Percentiles rank a stretch among this genome's conserved stretches.
Evolutionary conservation across 2,797 vertebrate species (phyloP).

Genomic region (Muraenolepis orangiensis): DNA sequence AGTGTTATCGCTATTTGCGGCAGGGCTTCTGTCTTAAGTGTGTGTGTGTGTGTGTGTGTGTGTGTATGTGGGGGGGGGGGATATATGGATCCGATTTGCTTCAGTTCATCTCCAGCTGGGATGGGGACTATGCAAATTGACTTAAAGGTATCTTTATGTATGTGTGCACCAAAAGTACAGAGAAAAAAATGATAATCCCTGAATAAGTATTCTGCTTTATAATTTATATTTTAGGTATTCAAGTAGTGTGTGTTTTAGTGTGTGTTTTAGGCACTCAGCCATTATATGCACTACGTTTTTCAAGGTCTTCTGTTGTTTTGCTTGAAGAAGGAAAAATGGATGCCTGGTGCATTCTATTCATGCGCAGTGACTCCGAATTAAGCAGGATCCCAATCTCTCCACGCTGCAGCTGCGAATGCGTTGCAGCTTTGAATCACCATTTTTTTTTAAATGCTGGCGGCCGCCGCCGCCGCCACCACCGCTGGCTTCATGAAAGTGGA

Average conservation of each 20-base stretch:
- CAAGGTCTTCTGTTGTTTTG: conserved; percentile 56
- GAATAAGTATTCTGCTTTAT: background rate
- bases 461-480: no score
- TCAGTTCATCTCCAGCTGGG: conserved; percentile 69
- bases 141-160: conserved; percentile 58
- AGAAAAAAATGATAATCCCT: no score
- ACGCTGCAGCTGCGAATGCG: conserved; percentile 41
- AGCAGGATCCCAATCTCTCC: conserved; percentile 35
- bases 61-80: no score
- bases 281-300: conserved; percentile 51
- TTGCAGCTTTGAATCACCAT: conserved; percentile 51
- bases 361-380: conserved; percentile 62
- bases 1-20: conserved; percentile 60
- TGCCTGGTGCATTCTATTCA: conserved; percentile 54
- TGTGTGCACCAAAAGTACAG: conserved; percentile 39
- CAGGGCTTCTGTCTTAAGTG: conserved; percentile 54
- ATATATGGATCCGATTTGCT: conserved; percentile 61
- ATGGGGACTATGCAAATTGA: conserved; percentile 66
- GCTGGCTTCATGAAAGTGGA: conserved; percentile 36
- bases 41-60: no score
- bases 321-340: conserved; percentile 69
- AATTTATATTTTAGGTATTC: background rate
- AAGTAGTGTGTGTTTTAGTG: background rate
- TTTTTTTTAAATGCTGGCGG: conserved; percentile 40
- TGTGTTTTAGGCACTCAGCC: background rate